Evolutionary conservation across 1,140 invertebrate species (phyloP).

Genomic region (Apis mellifera): DNA sequence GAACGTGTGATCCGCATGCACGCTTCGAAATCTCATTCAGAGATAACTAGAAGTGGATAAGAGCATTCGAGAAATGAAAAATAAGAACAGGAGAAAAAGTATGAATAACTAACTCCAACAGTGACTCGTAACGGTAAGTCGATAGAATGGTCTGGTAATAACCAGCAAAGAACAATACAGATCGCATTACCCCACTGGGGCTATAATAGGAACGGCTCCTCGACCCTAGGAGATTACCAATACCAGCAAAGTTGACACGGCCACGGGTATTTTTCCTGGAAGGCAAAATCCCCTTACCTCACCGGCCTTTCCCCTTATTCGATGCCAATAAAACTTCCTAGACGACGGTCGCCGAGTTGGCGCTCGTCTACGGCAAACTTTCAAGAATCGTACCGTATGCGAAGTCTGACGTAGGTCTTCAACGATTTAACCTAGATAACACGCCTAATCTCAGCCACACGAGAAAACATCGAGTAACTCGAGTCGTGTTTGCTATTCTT

Average conservation of each 20-base stretch:
- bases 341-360: slow-evolving; percentile 29
- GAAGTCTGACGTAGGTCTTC: slow-evolving; percentile 52
- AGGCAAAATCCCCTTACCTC: slow-evolving; percentile 49
- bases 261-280: slow-evolving; percentile 57
- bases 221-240: slow-evolving; percentile 46
- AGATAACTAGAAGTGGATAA: slow-evolving; percentile 22
- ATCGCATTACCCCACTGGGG: slow-evolving; percentile 22
- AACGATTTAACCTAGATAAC: slow-evolving; percentile 56
- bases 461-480: slow-evolving; percentile 43
- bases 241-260: slow-evolving; percentile 40
- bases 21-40: slow-evolving; percentile 70
- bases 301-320: slow-evolving; percentile 32
- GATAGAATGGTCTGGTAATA: slow-evolving; percentile 8
- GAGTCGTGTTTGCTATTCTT: neutral
- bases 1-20: slow-evolving; percentile 63
- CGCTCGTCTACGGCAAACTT: slow-evolving; percentile 46
- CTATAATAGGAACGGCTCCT: slow-evolving; percentile 42
- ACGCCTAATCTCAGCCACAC: slow-evolving; percentile 39
- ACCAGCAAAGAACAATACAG: slow-evolving; percentile 40
- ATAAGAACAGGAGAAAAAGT: slow-evolving; percentile 11
- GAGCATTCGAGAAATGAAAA: neutral
- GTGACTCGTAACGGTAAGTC: slow-evolving; percentile 19
- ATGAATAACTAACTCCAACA: neutral
- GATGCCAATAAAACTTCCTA: slow-evolving; percentile 55
- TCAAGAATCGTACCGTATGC: slow-evolving; percentile 55